Evolutionary conservation across 1,140 invertebrate genomes (phyloP).

Genomic region (Phymorhynchus buccinoides): DNA sequence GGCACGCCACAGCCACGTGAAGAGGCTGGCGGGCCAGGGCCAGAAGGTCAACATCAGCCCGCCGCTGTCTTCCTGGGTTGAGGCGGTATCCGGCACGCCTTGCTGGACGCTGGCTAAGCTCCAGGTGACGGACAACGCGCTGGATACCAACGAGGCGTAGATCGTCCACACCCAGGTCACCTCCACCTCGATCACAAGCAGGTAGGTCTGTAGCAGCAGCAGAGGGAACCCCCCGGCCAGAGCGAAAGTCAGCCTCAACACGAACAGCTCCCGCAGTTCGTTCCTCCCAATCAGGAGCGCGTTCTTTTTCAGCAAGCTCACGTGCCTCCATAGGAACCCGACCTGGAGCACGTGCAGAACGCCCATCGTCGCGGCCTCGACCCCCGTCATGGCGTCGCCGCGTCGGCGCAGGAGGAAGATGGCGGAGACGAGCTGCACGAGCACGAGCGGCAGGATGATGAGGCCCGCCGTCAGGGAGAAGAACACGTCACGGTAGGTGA

Average conservation of each 20-base stretch:
- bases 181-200: constrained; percentile 76
- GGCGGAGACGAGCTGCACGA: constrained; percentile 62
- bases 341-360: constrained; percentile 84
- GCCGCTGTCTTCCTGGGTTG: constrained; percentile 85
- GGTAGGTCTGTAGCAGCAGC: constrained; percentile 86
- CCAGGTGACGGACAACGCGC: constrained; percentile 91
- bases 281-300: constrained; percentile 85
- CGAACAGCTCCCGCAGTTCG: constrained; percentile 86
- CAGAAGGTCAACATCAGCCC: constrained; percentile 79
- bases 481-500: constrained; percentile 46
- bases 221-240: constrained; percentile 91
- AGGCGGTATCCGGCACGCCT: constrained; percentile 78
- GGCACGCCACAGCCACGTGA: constrained; percentile 82
- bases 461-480: constrained; percentile 59
- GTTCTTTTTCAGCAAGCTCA: constrained; percentile 89
- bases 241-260: constrained; percentile 87
- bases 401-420: constrained; percentile 55
- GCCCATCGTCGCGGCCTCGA: constrained; percentile 64
- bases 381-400: constrained; percentile 52
- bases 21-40: constrained; percentile 88
- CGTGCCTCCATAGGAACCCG: constrained; percentile 91
- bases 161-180: constrained; percentile 78
- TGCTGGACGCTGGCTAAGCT: constrained; percentile 90
- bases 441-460: constrained; percentile 59
- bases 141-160: constrained; percentile 85